Evolutionary conservation across 2,797 vertebrate species (phyloP).

Genomic region (Hafferia zeledoni): DNA sequence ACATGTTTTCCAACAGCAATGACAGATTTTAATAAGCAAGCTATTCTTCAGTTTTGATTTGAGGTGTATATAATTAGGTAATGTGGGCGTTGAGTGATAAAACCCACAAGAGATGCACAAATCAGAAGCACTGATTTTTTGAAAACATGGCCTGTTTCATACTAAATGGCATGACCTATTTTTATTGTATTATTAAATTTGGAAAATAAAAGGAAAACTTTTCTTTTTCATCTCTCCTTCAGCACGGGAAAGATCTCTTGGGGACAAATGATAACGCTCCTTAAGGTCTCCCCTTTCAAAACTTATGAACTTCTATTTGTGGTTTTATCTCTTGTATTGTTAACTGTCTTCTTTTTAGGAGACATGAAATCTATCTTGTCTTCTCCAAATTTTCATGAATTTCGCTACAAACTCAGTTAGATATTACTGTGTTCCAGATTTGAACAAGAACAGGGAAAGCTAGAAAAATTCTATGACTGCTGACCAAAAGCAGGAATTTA

Average conservation of each 20-base stretch:
- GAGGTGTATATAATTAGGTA: conserved; percentile 60
- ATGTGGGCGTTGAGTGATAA: conserved; percentile 42
- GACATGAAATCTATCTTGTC: neutral
- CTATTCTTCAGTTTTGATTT: conserved; percentile 40
- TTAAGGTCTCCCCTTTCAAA: neutral
- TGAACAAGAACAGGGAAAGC: neutral
- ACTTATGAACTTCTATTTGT: neutral
- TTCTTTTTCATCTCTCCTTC: conserved; percentile 5
- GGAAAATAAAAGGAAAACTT: neutral
- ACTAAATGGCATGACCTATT: conserved; percentile 1
- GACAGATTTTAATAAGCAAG: conserved; percentile 57
- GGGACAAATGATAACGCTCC: neutral
- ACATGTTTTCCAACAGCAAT: conserved; percentile 48
- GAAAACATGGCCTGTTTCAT: neutral
- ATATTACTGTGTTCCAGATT: neutral
- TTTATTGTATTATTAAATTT: neutral
- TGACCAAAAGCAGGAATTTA: neutral
- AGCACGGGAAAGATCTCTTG: neutral
- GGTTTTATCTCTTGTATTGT: neutral
- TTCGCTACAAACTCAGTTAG: neutral
- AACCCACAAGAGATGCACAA: conserved; percentile 58
- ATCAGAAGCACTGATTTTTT: neutral
- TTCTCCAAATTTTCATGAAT: neutral
- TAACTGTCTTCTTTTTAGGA: neutral
- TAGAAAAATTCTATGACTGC: neutral